Evolutionary conservation across 2,113 vertebrate species (phyloP), one percentile per base, ranked within the genome.

Genomic region (Melospiza georgiana): DNA sequence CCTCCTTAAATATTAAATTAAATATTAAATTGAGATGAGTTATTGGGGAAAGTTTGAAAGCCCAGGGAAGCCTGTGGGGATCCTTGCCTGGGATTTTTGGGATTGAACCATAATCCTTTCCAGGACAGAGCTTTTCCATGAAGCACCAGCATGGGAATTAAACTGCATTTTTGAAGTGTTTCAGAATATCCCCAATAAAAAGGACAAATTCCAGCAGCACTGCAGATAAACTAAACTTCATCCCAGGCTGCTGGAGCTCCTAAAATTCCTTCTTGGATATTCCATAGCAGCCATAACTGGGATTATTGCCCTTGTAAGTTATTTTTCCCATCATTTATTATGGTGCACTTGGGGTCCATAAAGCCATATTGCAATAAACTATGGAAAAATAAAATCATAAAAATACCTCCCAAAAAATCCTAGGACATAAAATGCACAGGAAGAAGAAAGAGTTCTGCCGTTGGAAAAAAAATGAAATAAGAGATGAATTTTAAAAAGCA

Each of bases 141-240:
- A 74, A 88, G 24, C 44, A 41, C 39, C 19, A 52, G 19, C 22
- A 21, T 81, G 93, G 91, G 89, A 96, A 84, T 93, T 58, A 2
- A 39, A 1, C 7, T 39, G 21, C n/a, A 21, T 89, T 94, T 93
- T 58, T 87, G 24, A 71, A 86, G 46, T 2, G 28, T 77, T 95
- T 89, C 80, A 81, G 68, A 89, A 58, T 59, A 87, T 71, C 61
- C 30, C 61, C 65, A 48, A 78, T 93, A 95, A 96, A 96, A 94
- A 78, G 80, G 73, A 94, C 39, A 48, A 74, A 84, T 46, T 51
- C 63, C 73, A 96, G 77, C 43, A 94, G 39, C 37, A 33, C 54
- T 61, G 31, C 23, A 76, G 75, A 76, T 52, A 41, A 85, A 58
- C 39, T 10, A 1, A 14, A 62, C n/a, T 24, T 4, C 8, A 7